Percentiles rank a stretch among this genome's conserved stretches.
These are phyloP conservation scores for Coronaproctus castanopsis DNA, from an alignment of 2,888 invertebrate genomes.

Conservation along the genomic window DNA sequence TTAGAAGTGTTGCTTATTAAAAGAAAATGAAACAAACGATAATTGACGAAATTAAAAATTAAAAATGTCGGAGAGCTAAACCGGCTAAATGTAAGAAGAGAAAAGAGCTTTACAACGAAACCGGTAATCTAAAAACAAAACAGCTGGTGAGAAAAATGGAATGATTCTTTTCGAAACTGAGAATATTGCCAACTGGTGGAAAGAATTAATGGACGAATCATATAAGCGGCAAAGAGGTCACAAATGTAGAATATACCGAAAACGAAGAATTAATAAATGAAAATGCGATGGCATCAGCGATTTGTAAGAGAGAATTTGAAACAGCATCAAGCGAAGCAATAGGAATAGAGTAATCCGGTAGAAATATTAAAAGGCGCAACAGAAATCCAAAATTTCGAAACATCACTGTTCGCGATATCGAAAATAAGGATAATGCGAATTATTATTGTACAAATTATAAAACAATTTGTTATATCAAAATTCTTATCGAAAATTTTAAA, in stretches of 20 bases:
- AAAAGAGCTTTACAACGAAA: neutral
- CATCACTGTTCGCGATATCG: neutral
- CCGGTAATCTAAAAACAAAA: neutral
- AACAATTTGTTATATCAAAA: neutral
- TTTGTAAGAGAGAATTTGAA: neutral
- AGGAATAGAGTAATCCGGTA: neutral
- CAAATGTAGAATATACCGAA: neutral
- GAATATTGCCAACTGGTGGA: neutral
- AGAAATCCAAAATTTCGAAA: neutral
- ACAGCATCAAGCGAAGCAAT: neutral
- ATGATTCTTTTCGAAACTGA: neutral
- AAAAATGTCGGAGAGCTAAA: too few relatives aligned
- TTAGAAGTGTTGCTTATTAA: too few relatives aligned
- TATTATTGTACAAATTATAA: neutral
- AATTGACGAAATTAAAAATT: too few relatives aligned
- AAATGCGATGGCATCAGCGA: neutral
- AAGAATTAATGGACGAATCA: neutral
- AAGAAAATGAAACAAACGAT: too few relatives aligned
- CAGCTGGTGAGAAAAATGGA: neutral
- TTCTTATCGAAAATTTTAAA: neutral
- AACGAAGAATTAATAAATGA: neutral
- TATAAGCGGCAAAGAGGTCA: neutral
- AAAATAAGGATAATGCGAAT: neutral
- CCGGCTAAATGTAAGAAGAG: too few relatives aligned
- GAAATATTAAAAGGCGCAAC: neutral